Conservation (phyloP, 2,797 vertebrate species). For the Psittacula derbiana region DNA sequence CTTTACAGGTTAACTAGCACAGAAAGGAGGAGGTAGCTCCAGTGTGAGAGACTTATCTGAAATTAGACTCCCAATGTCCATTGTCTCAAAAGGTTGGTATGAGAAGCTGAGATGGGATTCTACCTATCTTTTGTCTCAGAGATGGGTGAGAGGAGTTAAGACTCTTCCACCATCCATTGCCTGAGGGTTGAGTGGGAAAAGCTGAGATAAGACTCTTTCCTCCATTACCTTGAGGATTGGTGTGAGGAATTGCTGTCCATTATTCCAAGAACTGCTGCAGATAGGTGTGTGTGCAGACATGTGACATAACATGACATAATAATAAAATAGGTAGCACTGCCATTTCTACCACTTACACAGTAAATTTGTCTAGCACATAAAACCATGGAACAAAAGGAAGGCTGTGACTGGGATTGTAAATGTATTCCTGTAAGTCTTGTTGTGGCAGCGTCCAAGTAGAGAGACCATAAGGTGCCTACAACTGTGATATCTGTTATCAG, state of each 20-base stretch:
- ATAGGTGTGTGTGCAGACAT: too few relatives aligned
- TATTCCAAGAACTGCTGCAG: too few relatives aligned
- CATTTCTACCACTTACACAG: neutral
- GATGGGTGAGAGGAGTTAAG: neutral
- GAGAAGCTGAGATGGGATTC: neutral
- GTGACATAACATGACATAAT: neutral
- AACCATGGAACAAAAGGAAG: neutral
- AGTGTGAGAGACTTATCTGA: neutral
- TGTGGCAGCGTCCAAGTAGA: neutral
- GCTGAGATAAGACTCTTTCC: neutral
- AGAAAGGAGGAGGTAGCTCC: neutral
- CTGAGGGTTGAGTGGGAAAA: too few relatives aligned
- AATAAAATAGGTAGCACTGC: neutral
- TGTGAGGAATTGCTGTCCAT: too few relatives aligned
- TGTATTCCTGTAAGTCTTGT: rapidly evolving
- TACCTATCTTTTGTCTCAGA: neutral
- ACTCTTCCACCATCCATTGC: neutral
- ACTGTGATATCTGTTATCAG: neutral
- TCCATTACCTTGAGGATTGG: neutral
- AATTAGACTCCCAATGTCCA: neutral
- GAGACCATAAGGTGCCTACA: neutral
- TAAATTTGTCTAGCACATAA: neutral
- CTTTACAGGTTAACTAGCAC: neutral
- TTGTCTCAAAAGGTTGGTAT: neutral
- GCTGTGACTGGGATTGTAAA: neutral